These are phyloP conservation scores for Thinocorus orbignyianus DNA, from an alignment of 2,113 vertebrate species.

Conservation along the genomic window DNA sequence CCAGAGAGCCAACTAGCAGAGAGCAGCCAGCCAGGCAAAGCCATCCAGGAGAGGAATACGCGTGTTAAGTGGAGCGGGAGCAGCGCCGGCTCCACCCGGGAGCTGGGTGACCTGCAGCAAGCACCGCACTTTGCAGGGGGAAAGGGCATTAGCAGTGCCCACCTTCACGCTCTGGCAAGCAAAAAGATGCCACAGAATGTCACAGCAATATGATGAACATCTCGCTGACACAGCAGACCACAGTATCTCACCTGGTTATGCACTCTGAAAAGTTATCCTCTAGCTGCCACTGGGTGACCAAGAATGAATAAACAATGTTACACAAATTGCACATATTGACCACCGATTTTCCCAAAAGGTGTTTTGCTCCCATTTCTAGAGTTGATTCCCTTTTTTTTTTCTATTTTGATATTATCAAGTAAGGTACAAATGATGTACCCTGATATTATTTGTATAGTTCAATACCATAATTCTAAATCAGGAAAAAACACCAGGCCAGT, in stretches of 20 bases:
- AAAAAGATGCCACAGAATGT: not conserved
- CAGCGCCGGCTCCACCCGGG: not conserved
- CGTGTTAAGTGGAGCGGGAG: fast-evolving
- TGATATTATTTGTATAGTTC: not conserved
- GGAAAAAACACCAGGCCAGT: not conserved
- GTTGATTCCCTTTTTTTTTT: not conserved
- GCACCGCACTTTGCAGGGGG: fast-evolving
- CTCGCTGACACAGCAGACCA: not conserved
- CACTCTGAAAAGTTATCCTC: not conserved
- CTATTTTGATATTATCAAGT: not conserved
- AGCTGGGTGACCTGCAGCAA: not conserved
- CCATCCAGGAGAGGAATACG: not conserved
- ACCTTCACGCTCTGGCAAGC: not conserved
- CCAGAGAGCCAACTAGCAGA: not conserved
- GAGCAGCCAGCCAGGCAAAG: not conserved
- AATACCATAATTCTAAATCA: not conserved
- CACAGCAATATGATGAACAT: not conserved
- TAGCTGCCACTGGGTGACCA: not conserved
- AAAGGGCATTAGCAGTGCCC: fast-evolving
- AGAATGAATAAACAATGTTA: not conserved
- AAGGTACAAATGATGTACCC: not conserved
- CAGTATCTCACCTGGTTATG: not conserved
- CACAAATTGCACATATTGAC: not conserved
- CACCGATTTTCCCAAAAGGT: not conserved
- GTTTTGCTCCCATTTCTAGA: not conserved